phyloP scores from a whole-genome alignment of 2,888 invertebrate species.

The Hydroisotoma schaefferi region DNA sequence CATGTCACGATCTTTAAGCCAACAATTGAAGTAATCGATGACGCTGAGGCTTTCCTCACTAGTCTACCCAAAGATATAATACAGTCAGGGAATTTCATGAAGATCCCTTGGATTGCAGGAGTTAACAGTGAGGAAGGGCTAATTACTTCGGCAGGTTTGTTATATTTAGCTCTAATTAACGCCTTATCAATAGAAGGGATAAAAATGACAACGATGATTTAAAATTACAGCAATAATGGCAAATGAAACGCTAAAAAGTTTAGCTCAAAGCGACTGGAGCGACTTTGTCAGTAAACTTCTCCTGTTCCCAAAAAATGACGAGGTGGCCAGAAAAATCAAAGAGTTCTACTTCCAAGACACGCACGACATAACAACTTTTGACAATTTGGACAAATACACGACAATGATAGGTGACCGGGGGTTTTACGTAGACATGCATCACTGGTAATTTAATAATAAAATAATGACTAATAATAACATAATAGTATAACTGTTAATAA shows the following conservation, averaged over 20 bases:
- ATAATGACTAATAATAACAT: no score
- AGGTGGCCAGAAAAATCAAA: slow-evolving; percentile 27
- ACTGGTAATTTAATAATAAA: no score
- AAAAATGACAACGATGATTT: not conserved
- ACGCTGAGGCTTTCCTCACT: slow-evolving; percentile 55
- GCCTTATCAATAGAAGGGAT: not conserved
- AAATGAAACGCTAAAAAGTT: slow-evolving; percentile 30
- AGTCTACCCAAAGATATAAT: slow-evolving; percentile 54
- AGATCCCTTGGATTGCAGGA: slow-evolving; percentile 57
- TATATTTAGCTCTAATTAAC: not conserved
- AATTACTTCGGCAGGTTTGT: slow-evolving; percentile 53
- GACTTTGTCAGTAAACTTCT: slow-evolving; percentile 36
- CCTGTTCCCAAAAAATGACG: slow-evolving; percentile 29
- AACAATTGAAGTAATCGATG: slow-evolving; percentile 53
- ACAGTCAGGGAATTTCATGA: slow-evolving; percentile 52
- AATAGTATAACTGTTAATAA: no score
- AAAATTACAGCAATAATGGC: slow-evolving; percentile 35
- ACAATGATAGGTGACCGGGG: slow-evolving; percentile 37
- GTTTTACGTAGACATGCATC: slow-evolving; percentile 35
- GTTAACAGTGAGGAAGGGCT: slow-evolving; percentile 56
- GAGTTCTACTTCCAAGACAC: slow-evolving; percentile 34
- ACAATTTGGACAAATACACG: slow-evolving; percentile 30
- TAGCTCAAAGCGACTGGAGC: slow-evolving; percentile 34
- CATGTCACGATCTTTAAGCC: slow-evolving; percentile 53
- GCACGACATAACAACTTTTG: slow-evolving; percentile 32